phyloP scores from a whole-genome alignment of 2,888 invertebrate species.

The Plagiodera versicolora region DNA sequence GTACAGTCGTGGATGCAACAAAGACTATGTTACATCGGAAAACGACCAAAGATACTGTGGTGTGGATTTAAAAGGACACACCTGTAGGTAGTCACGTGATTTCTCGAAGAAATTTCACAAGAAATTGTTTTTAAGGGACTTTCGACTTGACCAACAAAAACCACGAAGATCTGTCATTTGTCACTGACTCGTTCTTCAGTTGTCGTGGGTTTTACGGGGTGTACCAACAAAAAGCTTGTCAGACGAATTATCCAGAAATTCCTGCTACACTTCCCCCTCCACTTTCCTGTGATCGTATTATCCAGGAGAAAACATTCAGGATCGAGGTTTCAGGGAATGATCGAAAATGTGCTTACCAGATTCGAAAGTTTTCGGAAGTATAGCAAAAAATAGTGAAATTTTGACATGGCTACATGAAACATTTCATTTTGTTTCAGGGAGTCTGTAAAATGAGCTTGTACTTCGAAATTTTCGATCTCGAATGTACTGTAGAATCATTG shows the following conservation, averaged over 20 bases:
- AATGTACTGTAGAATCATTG: slow-evolving; percentile 46
- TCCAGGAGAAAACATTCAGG: slow-evolving; percentile 41
- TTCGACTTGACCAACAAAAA: slow-evolving; percentile 34
- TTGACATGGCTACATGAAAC: too few relatives aligned
- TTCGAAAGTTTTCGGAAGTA: slow-evolving; percentile 35
- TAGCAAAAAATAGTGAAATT: background rate
- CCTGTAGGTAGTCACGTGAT: slow-evolving; percentile 44
- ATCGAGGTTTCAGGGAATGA: slow-evolving; percentile 33
- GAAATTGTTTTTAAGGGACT: slow-evolving; percentile 39
- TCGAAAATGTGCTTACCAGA: slow-evolving; percentile 24
- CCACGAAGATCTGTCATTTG: slow-evolving; percentile 51
- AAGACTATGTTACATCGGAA: slow-evolving; percentile 53
- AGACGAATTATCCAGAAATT: slow-evolving; percentile 11
- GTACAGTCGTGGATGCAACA: slow-evolving; percentile 51
- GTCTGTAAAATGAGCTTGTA: slow-evolving; percentile 46
- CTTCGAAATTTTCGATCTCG: slow-evolving; percentile 46
- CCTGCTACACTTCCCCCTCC: slow-evolving; percentile 2
- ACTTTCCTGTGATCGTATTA: slow-evolving; percentile 38
- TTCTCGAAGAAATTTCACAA: too few relatives aligned
- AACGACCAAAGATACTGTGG: slow-evolving; percentile 54
- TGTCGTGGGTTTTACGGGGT: slow-evolving; percentile 54
- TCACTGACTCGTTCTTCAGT: slow-evolving; percentile 49
- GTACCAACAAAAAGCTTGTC: slow-evolving; percentile 53
- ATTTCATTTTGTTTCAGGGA: slow-evolving; percentile 38
- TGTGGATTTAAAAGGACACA: slow-evolving; percentile 46